These are phyloP conservation scores for Neolamprologus devosi DNA, from an alignment of 2,113 vertebrate species.

Conservation along the genomic window DNA sequence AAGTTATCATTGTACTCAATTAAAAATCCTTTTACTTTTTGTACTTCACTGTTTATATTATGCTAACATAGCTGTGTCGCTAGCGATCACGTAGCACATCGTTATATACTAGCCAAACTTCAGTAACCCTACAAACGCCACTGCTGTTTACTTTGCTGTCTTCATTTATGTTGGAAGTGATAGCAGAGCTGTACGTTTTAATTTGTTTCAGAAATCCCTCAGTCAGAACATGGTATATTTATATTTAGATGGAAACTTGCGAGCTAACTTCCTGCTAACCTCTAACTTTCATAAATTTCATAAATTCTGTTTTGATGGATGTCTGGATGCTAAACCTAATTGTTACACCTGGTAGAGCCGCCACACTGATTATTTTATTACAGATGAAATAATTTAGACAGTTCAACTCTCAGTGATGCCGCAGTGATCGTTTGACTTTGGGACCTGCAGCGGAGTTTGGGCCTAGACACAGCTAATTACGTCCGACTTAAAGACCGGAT, in stretches of 20 bases:
- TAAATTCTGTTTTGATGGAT: not conserved
- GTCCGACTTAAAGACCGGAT: not conserved
- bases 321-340: not conserved
- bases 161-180: not conserved
- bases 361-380: not conserved
- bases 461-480: not conserved
- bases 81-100: not conserved
- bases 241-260: not conserved
- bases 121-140: not conserved
- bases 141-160: not conserved
- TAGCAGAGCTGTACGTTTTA: not conserved
- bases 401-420: not conserved
- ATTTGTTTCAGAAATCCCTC: not conserved
- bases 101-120: not conserved
- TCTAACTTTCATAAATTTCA: not conserved
- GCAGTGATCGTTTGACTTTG: not conserved
- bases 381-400: not conserved
- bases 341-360: not conserved
- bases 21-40: not conserved
- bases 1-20: not conserved
- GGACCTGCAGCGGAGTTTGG: not conserved
- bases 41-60: not conserved
- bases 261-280: not conserved
- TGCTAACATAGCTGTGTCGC: not conserved
- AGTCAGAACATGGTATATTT: not conserved